phyloP scores from a whole-genome alignment of 2,888 invertebrate genomes.

The Harpalus rubripes region DNA sequence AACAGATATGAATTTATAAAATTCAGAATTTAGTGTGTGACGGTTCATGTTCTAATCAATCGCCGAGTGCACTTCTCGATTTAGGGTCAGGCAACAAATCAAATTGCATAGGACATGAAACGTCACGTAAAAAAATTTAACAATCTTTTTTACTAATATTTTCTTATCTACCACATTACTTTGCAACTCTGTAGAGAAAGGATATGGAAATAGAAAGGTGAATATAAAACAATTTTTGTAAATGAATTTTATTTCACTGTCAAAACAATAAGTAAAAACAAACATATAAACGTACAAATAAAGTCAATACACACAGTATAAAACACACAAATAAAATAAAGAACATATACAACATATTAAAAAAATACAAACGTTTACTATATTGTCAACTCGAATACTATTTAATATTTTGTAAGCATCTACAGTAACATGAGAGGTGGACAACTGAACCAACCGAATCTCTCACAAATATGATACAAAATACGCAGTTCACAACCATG shows the following conservation, averaged over 20 bases:
- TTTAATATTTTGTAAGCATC: conserved; percentile 46
- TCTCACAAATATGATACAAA: conserved; percentile 54
- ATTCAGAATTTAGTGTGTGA: no score
- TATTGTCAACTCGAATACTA: conserved; percentile 58
- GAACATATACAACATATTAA: conserved; percentile 24
- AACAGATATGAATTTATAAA: no score
- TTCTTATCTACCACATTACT: no score
- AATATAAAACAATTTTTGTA: conserved; percentile 16
- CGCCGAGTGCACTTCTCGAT: no score
- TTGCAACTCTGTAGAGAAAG: no score
- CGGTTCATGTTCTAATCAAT: no score
- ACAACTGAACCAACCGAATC: conserved; percentile 9
- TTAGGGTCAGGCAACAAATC: no score
- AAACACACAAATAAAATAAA: conserved; percentile 49
- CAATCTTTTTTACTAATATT: no score
- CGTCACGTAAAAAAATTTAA: no score
- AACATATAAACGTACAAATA: conserved; percentile 42
- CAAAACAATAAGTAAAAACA: conserved; percentile 22
- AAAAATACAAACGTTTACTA: conserved; percentile 34
- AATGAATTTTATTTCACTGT: conserved; percentile 39
- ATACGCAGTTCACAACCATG: conserved; percentile 59
- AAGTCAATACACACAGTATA: conserved; percentile 31
- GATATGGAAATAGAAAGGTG: no score
- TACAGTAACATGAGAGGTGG: conserved; percentile 44
- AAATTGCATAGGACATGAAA: no score